phyloP scores from a whole-genome alignment of 2,113 vertebrate genomes.

The Lamprotornis superbus region DNA sequence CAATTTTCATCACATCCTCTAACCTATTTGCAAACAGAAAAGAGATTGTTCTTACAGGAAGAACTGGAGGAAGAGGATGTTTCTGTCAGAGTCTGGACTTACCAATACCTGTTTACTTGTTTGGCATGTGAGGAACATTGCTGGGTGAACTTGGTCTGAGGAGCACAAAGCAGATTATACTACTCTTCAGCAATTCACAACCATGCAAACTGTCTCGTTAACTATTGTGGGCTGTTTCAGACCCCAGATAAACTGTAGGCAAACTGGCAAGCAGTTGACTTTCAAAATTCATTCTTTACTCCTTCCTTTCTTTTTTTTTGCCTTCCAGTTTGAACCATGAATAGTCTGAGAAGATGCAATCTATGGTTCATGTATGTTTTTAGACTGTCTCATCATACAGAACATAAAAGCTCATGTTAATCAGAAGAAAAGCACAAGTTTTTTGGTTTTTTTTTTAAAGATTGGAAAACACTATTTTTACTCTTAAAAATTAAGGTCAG shows the following conservation, averaged over 20 bases:
- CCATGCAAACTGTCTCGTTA: neutral
- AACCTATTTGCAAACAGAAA: neutral
- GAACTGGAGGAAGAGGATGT: neutral
- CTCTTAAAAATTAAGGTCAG: conserved; percentile 25
- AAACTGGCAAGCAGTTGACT: neutral
- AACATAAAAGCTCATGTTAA: neutral
- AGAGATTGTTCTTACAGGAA: neutral
- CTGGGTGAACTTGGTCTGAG: neutral
- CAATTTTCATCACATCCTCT: neutral
- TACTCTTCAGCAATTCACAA: neutral
- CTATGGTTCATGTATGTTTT: neutral
- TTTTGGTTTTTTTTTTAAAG: neutral
- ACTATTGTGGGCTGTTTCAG: neutral
- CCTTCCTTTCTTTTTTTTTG: neutral
- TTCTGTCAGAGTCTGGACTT: neutral
- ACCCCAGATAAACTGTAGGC: neutral
- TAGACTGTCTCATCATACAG: neutral
- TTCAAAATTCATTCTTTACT: neutral
- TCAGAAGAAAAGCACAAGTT: neutral
- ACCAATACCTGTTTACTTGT: neutral
- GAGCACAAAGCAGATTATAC: neutral
- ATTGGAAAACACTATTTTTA: neutral
- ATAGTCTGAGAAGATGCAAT: neutral
- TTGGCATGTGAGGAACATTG: neutral
- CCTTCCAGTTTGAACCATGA: neutral